Evolutionary conservation across 2,888 invertebrate species (phyloP), one percentile per base, ranked within the genome.

Genomic region (Seira ritae): DNA sequence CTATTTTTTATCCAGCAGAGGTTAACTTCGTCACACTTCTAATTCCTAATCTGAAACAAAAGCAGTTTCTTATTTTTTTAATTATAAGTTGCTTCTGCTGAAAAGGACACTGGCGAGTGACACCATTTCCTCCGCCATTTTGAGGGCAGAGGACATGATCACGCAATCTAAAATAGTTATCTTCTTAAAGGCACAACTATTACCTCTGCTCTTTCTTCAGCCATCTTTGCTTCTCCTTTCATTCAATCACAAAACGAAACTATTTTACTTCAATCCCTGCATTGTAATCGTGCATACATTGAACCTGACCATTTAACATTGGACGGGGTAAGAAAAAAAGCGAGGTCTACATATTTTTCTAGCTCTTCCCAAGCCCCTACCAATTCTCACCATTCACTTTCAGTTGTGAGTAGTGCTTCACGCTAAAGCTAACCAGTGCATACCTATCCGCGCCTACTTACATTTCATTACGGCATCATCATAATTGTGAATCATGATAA

Each of bases 271-370:
- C 6, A 50, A 4, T 31, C 31, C 31, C 31, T 31, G 31, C 31
- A 8, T 31, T 8, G 31, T 31, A 50, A 50, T 50, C 12, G 15
- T n/a, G 50, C 50, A 50, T n/a, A 50, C 50, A 50, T 50, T 50
- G 50, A 50, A 50, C 50, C 50, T 50, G 50, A 50, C 50, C 50
- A 50, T 50, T 8, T 50, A 50, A 50, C 50, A 50, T 50, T 50
- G 50, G 50, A 50, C 2, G 3, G 50, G 17, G 50, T 15, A 50
- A 12, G 50, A 50, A 50, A 50, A n/a, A 50, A 50, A 50, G 50
- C 50, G 50, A 50, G 50, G 50, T 50, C 50, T 50, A 50, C 50
- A n/a, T n/a, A n/a, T 12, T 50, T n/a, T n/a, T 50, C 50, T 50
- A 50, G 50, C 15, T 50, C 50, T 50, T 50, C 50, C 17, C 50